Evolutionary conservation across 2,888 invertebrate species (phyloP).

Genomic region (Tuta absoluta): DNA sequence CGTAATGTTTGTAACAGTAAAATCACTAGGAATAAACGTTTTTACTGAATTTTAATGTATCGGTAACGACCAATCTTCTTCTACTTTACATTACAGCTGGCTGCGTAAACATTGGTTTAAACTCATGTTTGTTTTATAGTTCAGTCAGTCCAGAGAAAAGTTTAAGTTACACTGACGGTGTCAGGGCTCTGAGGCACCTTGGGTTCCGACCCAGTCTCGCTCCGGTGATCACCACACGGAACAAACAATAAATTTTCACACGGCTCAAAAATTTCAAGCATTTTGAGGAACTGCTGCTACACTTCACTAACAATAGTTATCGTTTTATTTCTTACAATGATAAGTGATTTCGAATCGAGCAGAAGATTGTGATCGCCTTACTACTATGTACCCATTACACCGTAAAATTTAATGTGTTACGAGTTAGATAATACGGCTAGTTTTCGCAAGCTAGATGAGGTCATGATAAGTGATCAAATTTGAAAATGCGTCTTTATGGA

Average conservation of each 20-base stretch:
- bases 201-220: slow-evolving; percentile 57
- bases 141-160: background rate
- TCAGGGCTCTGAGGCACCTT: slow-evolving; percentile 28
- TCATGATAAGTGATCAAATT: background rate
- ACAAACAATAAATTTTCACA: slow-evolving; percentile 69
- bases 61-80: too few relatives aligned
- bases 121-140: too few relatives aligned
- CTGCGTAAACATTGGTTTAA: too few relatives aligned
- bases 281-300: slow-evolving; percentile 36
- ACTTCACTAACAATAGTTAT: slow-evolving; percentile 19
- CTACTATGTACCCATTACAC: background rate
- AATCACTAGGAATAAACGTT: background rate
- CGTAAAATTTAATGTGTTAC: background rate
- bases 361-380: background rate
- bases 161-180: background rate
- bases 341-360: background rate
- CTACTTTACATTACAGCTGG: too few relatives aligned
- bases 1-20: background rate
- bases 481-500: too few relatives aligned
- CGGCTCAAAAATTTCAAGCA: slow-evolving; percentile 54
- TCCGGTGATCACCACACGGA: slow-evolving; percentile 61
- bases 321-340: background rate
- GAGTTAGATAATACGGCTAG: background rate
- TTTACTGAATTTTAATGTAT: background rate
- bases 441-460: background rate